Base-by-base conservation (phyloP, 2,797 vertebrate species). In the Sciurus carolinensis region DNA sequence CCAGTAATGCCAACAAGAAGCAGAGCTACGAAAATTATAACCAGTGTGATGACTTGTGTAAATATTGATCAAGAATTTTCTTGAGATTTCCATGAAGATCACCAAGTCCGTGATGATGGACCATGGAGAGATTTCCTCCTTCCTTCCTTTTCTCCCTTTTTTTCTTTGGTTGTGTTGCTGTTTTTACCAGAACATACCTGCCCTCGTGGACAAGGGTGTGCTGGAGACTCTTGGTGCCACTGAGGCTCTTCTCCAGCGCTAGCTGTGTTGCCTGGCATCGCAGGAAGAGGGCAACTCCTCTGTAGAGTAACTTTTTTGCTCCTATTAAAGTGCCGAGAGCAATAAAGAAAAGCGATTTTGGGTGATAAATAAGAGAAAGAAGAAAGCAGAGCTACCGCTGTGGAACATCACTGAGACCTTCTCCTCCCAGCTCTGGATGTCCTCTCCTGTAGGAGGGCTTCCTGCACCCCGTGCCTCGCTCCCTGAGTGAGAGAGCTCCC, bases 191-290 rank as follows among this genome's bases (percentile, higher is more conserved):
- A 13, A 52, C 30, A 33, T 44, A 22, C 52, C 39, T 28, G 2
- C 14, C 42, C n/a, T n/a, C 26, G 42, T 75, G 54, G 47, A 66
- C 30, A 4, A 66, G 36, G 30, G 39, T 6, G 1, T 15, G 15
- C 12, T 17, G 76, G 44, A 73, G 54, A 14, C 36, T n/a, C 59
- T 8, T 42, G 26, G 5, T 36, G 2, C 4, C n/a, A 24, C 18
- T 13, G 5, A 44, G 5, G 0, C 5, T 69, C 36, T 72, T 66
- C 33, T 67, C 50, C 7, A 36, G 4, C 0, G 1, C 17, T 81
- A 1, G 50, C 71, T 3, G 14, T 39, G 39, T 39, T 39, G 4
- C 2, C 57, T 59, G 10, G 18, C 2, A 8, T 62, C 62, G 62
- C n/a, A 62, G 14, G 9, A 36, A 52, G 57, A 14, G 30, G 36